These are phyloP conservation scores for Eurytoma californica DNA, from an alignment of 2,888 invertebrate genomes.

Conservation along the genomic window DNA sequence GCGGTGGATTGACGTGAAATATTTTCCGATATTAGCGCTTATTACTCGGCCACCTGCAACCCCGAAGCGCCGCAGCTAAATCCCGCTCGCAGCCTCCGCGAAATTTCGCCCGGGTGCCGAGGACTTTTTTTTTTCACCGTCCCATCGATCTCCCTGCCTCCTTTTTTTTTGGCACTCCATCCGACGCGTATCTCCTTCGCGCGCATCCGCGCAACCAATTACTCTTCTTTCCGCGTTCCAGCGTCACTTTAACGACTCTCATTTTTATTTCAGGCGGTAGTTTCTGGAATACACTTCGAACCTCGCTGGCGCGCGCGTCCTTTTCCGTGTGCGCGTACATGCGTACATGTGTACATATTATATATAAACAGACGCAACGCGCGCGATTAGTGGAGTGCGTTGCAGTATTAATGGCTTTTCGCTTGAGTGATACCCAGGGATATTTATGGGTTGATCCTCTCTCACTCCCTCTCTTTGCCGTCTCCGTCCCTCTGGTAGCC, in stretches of 20 bases:
- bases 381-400: conserved; percentile 56
- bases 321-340: conserved; percentile 8
- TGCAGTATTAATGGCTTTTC: conserved; percentile 57
- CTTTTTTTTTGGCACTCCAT: conserved; percentile 26
- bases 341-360: neutral
- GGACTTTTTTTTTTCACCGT: conserved; percentile 1
- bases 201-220: conserved; percentile 49
- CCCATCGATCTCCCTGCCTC: neutral
- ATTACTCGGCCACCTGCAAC: conserved; percentile 64
- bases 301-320: neutral
- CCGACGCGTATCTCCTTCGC: conserved; percentile 33
- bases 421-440: conserved; percentile 55
- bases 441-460: conserved; percentile 50
- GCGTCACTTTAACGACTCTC: conserved; percentile 54
- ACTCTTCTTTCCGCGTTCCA: conserved; percentile 48
- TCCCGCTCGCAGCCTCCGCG: neutral
- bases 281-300: conserved; percentile 35
- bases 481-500: neutral
- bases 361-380: conserved; percentile 27
- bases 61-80: conserved; percentile 49
- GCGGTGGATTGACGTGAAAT: conserved; percentile 68
- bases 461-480: conserved; percentile 13
- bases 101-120: conserved; percentile 10
- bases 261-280: conserved; percentile 56
- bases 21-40: conserved; percentile 68